Percentiles rank a stretch among this genome's conserved stretches.
Conservation (phyloP, 2,888 invertebrate species). For the Drosophila cognata region DNA sequence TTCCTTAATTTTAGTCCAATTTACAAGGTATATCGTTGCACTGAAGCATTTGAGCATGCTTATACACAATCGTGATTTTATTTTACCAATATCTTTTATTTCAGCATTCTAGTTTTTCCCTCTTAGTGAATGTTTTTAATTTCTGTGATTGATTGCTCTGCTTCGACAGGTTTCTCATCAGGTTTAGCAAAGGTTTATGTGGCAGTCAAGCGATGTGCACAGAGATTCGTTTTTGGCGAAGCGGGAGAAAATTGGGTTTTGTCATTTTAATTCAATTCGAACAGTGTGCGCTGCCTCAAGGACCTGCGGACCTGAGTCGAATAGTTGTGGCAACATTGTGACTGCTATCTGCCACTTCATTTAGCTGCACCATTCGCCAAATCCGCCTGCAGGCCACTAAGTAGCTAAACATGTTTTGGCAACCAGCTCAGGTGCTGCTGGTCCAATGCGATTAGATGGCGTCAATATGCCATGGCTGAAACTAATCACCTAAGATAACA, state of each 20-base stretch:
- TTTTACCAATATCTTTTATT: conserved; percentile 17
- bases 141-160: conserved; percentile 60
- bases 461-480: conserved; percentile 40
- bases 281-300: conserved; percentile 9
- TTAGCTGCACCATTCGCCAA: conserved; percentile 33
- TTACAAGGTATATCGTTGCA: conserved; percentile 11
- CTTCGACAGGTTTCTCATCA: conserved; percentile 1
- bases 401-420: conserved; percentile 51
- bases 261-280: conserved; percentile 53
- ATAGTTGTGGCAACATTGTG: conserved; percentile 50
- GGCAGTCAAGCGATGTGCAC: conserved; percentile 23
- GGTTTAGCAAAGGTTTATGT: neutral
- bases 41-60: neutral
- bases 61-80: neutral
- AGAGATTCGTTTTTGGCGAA: neutral
- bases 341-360: conserved; percentile 35
- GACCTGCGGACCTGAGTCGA: conserved; percentile 10
- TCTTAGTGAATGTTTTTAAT: conserved; percentile 52
- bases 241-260: conserved; percentile 21
- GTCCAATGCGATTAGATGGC: conserved; percentile 49
- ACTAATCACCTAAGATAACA: conserved; percentile 42
- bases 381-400: conserved; percentile 43
- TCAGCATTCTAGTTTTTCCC: conserved; percentile 16
- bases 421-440: conserved; percentile 16
- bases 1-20: neutral